Evolutionary conservation across 1,140 invertebrate genomes (phyloP).

Genomic region (Drosophila fuyamai): DNA sequence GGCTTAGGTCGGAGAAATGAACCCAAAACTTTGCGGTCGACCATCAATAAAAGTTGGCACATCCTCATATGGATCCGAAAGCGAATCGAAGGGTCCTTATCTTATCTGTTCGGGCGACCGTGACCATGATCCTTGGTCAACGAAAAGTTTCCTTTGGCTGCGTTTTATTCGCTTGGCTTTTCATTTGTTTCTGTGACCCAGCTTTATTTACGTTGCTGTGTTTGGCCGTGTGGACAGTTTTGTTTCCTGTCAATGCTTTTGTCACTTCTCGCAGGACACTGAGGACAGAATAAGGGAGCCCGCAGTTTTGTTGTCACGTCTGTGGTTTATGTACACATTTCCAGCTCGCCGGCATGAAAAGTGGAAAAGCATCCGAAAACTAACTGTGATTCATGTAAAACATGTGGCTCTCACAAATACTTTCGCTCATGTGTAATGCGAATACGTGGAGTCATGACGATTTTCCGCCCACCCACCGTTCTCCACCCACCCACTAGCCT

Average conservation of each 20-base stretch:
- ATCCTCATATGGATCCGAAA: slow-evolving; percentile 3
- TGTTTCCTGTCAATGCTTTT: slow-evolving; percentile 65
- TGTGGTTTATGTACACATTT: slow-evolving; percentile 49
- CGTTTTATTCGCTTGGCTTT: slow-evolving; percentile 15
- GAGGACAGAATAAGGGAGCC: slow-evolving; percentile 13
- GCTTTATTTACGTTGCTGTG: slow-evolving; percentile 17
- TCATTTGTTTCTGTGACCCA: slow-evolving; percentile 14
- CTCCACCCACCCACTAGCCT: neutral
- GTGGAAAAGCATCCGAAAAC: slow-evolving; percentile 39
- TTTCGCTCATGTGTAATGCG: slow-evolving; percentile 40
- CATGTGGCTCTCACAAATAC: slow-evolving; percentile 47
- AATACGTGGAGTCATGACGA: slow-evolving; percentile 33
- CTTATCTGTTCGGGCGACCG: slow-evolving; percentile 55
- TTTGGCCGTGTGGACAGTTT: slow-evolving; percentile 41
- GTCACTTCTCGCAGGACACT: slow-evolving; percentile 42
- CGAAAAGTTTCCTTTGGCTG: slow-evolving; percentile 40
- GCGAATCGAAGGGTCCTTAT: slow-evolving; percentile 42
- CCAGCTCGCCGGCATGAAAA: slow-evolving; percentile 41
- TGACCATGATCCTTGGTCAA: slow-evolving; percentile 57
- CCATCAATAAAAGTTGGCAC: slow-evolving; percentile 69
- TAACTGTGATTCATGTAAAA: slow-evolving; percentile 60
- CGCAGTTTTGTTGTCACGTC: slow-evolving; percentile 56
- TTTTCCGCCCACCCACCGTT: neutral
- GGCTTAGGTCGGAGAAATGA: slow-evolving; percentile 16
- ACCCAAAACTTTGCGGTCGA: slow-evolving; percentile 46